Base-by-base conservation (phyloP, 1,140 invertebrate genomes). In the Drosophila mojavensis region DNA sequence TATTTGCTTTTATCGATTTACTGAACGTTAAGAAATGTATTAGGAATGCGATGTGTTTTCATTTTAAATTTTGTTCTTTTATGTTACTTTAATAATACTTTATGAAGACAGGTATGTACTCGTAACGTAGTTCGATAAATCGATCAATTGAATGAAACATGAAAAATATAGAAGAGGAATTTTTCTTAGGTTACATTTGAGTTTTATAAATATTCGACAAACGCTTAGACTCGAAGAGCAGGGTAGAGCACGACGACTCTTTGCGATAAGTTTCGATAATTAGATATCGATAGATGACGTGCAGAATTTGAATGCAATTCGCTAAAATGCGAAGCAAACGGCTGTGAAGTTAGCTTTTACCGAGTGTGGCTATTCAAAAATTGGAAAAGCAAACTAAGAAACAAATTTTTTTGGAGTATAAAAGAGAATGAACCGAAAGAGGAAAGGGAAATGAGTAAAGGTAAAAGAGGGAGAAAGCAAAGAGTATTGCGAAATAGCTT, bases 311-410 rank as follows among this genome's bases (percentile, higher is more conserved):
- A 72, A 68, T 17, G 51, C 61, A 54, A 84, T 72, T 83, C 76
- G 81, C 75, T 47, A 17, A 67, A n/a, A 59, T 51, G 63, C 83
- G 61, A 88, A 79, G 82, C 83, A 83, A 88, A 89, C 50, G 83
- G 83, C 83, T 88, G 83, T 88, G 83, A 88, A 86, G 86, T 89
- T 88, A 84, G 83, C 83, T 82, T 63, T 75, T 63, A 63, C 17
- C 47, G 55, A 43, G 47, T 51, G 62, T 56, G 26, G 47, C 15
- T 20, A 71, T 39, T 55, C 36, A 58, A 10, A 59, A 48, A 70
- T 74, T 53, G 26, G 28, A 36, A 43, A 59, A 69, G 56, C 66
- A 45, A 54, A 47, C 66, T 53, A 54, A 51, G 28, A 63, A 43
- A 43, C 33, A 36, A 30, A 68, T 71, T 41, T 55, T 55, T 65